These are phyloP conservation scores for Hyperoodon ampullatus DNA, from an alignment of 2,113 vertebrate genomes.

Conservation along the genomic window DNA sequence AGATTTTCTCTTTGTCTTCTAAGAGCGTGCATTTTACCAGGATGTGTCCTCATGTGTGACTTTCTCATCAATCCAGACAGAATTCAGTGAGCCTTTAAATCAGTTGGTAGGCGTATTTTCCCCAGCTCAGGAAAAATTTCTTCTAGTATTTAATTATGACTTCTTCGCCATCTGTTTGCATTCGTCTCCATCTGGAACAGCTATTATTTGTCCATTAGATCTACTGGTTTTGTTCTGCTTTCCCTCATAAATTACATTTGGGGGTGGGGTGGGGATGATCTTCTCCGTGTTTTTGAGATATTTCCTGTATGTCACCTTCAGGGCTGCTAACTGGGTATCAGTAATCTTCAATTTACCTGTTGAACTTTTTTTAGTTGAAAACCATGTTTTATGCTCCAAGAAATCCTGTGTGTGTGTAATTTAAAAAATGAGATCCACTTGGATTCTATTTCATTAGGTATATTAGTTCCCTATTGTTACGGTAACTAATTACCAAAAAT, in stretches of 20 bases:
- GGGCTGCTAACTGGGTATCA: background rate
- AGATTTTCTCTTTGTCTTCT: background rate
- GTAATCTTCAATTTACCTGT: background rate
- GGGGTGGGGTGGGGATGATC: too few species aligned
- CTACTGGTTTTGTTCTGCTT: background rate
- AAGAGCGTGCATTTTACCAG: background rate
- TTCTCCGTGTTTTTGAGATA: background rate
- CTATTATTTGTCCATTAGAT: background rate
- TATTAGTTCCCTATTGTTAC: background rate
- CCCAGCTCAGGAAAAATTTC: background rate
- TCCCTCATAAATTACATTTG: background rate
- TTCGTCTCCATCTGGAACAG: conserved; percentile 17
- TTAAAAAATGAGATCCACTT: background rate
- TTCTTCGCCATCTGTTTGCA: background rate
- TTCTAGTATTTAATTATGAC: conserved; percentile 1
- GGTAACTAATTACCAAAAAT: background rate
- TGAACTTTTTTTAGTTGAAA: background rate
- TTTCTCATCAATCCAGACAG: background rate
- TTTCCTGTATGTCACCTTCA: background rate
- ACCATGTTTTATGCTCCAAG: background rate
- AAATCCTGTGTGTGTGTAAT: background rate
- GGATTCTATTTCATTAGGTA: background rate
- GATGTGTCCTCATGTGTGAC: background rate
- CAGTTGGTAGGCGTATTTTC: background rate
- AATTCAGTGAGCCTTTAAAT: background rate